A percentile compares a stretch with the other conserved stretches of the same genome.
These are phyloP conservation scores for Ornithoptera alexandrae DNA, from an alignment of 2,888 invertebrate species.

Conservation along the genomic window DNA sequence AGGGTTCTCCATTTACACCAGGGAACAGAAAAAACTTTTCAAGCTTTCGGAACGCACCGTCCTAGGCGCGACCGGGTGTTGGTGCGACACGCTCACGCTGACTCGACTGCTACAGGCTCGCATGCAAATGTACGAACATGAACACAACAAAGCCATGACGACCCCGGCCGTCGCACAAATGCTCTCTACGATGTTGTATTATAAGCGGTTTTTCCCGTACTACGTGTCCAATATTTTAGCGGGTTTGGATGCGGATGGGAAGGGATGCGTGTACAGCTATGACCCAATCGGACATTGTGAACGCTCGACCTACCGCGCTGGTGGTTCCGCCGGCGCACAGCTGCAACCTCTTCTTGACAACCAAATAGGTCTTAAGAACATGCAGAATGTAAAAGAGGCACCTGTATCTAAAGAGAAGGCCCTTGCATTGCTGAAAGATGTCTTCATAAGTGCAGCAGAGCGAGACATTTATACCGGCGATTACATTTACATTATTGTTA, in stretches of 20 bases:
- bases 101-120: conserved; percentile 90
- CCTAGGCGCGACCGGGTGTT: conserved; percentile 97
- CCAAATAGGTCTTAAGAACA: conserved; percentile 95
- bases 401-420: conserved; percentile 90
- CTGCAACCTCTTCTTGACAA: conserved; percentile 97
- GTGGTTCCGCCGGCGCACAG: conserved; percentile 93
- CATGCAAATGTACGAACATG: conserved; percentile 97
- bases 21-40: conserved; percentile 93
- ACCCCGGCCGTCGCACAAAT: conserved; percentile 97
- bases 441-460: conserved; percentile 98
- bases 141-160: conserved; percentile 95
- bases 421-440: conserved; percentile 92
- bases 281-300: conserved; percentile 99
- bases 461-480: conserved; percentile 99
- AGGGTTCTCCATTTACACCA: conserved; percentile 93
- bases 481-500: conserved; percentile 89
- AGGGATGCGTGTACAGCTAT: conserved; percentile 97
- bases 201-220: conserved; percentile 98
- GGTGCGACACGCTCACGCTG: conserved; percentile 97
- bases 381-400: conserved; percentile 83
- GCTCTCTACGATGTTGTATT: conserved; percentile 96
- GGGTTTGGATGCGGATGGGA: conserved; percentile 95
- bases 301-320: conserved; percentile 89
- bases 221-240: conserved; percentile 97
- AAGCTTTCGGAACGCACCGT: conserved; percentile 90